Base-by-base conservation (phyloP, 1,140 invertebrate species). In the Periplaneta americana region DNA sequence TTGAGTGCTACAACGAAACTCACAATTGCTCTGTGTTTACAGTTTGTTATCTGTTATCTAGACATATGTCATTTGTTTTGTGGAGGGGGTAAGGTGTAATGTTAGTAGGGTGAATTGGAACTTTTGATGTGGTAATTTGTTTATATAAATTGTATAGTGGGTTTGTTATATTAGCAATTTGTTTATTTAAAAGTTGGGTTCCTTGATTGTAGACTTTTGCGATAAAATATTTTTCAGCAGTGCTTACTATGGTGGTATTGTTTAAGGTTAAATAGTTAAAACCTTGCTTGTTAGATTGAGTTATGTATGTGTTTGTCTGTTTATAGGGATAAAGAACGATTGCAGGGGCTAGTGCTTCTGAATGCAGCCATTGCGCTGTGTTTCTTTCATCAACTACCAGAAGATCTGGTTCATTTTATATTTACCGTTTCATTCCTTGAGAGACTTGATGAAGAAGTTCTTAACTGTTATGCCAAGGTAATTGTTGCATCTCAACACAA, bases 341-440 rank as follows among this genome's bases (percentile, higher is more conserved):
- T 87, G 13, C 57, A 66, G 33, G 80, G 84, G 34, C 66, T 87
- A 10, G 78, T 48, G 15, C 37, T 87, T 1, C 76, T 88, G 8
- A 85, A 86, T 76, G 75, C 83, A n/a, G 79, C 39, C 15, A 66
- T 87, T 17, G 83, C 84, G n/a, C 80, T 88, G 11, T 83, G 83
- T 48, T 86, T 84, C 79, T 85, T 84, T 76, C 77, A 84, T 37
- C 39, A 48, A 10, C 79, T 88, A 34, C 74, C 84, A 9, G 34
- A 75, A n/a, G 81, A 85, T 31, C 77, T 87, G 36, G 82, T 86
- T 37, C 75, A 85, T 28, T 82, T 85, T 39, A 84, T 88, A 57
- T 88, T 88, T 82, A 85, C 83, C 36, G 84, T 87, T 15, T 80
- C 84, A 13, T 88, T 87, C 80, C 83, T 88, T 33, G 86, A 87